Conservation (phyloP, 2,797 vertebrate species). For the Epinephelus malabaricus region DNA sequence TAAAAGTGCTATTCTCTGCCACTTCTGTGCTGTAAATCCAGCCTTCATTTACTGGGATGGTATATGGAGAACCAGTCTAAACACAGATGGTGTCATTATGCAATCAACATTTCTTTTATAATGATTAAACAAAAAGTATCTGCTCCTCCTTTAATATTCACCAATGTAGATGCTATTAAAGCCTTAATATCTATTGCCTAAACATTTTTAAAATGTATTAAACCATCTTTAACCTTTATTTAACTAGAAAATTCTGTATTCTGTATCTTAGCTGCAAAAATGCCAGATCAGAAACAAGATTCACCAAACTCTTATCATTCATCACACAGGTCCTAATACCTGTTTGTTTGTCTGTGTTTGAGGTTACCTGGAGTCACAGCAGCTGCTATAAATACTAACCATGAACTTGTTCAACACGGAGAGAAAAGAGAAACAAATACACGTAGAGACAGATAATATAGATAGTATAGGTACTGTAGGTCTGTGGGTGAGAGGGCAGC, state of each 20-base stretch:
- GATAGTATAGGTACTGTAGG: neutral
- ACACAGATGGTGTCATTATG: too few species aligned
- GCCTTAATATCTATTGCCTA: neutral
- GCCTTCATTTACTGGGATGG: too few species aligned
- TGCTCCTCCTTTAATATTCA: neutral
- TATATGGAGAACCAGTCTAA: too few species aligned
- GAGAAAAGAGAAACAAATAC: neutral
- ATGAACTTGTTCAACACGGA: constrained; percentile 16
- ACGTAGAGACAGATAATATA: constrained; percentile 2
- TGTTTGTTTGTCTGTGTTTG: neutral
- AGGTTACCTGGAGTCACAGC: constrained; percentile 25
- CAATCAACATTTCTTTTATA: too few species aligned
- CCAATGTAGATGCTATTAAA: neutral
- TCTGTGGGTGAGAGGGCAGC: constrained; percentile 56
- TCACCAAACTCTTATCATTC: neutral
- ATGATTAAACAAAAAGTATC: too few species aligned
- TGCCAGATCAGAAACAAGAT: neutral
- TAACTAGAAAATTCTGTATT: neutral
- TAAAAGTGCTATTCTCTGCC: too few species aligned
- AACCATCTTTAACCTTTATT: neutral
- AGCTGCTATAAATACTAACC: constrained; percentile 25
- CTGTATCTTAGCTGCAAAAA: neutral
- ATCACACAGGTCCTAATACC: neutral
- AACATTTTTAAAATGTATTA: neutral
- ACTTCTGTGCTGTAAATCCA: too few species aligned